Percentiles rank a stretch among this genome's conserved stretches.
Evolutionary conservation across 2,113 vertebrate species (phyloP).

Genomic region (Plectropomus leopardus): DNA sequence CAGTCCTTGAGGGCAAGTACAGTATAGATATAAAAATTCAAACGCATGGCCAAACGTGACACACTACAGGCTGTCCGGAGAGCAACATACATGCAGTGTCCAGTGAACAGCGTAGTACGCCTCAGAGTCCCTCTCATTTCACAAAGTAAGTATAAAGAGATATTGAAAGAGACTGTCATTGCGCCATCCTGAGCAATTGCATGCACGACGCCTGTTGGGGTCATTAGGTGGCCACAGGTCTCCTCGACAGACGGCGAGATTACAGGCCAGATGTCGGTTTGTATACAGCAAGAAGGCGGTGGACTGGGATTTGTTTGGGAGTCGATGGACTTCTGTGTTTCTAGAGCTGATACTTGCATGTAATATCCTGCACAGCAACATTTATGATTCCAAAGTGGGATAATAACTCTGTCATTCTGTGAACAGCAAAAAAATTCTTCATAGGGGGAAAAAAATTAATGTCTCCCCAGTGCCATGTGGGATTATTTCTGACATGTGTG

Average conservation of each 20-base stretch:
- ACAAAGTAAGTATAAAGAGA: conserved; percentile 70
- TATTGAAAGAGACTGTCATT: conserved; percentile 76
- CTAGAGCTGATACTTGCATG: conserved; percentile 68
- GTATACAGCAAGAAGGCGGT: conserved; percentile 78
- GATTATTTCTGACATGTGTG: conserved; percentile 60
- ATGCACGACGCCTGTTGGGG: conserved; percentile 79
- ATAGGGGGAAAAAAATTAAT: conserved; percentile 24
- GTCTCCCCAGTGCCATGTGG: conserved; percentile 33
- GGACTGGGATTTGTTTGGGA: conserved; percentile 78
- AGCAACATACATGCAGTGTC: conserved; percentile 43
- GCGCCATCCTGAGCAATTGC: conserved; percentile 74
- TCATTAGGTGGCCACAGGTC: conserved; percentile 82
- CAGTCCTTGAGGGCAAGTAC: background rate
- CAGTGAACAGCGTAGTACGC: conserved; percentile 22
- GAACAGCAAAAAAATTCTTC: conserved; percentile 33
- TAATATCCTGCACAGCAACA: conserved; percentile 50
- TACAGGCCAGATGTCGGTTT: conserved; percentile 78
- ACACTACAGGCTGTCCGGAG: conserved; percentile 19
- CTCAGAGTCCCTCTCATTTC: conserved; percentile 70
- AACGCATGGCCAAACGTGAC: background rate
- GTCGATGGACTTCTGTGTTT: conserved; percentile 71
- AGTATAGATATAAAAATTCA: background rate
- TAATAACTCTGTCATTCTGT: conserved; percentile 40
- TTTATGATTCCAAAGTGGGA: conserved; percentile 25
- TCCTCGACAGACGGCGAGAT: conserved; percentile 80